Evolutionary conservation across 2,888 invertebrate species (phyloP).

Genomic region (Scrobipalpa costella): DNA sequence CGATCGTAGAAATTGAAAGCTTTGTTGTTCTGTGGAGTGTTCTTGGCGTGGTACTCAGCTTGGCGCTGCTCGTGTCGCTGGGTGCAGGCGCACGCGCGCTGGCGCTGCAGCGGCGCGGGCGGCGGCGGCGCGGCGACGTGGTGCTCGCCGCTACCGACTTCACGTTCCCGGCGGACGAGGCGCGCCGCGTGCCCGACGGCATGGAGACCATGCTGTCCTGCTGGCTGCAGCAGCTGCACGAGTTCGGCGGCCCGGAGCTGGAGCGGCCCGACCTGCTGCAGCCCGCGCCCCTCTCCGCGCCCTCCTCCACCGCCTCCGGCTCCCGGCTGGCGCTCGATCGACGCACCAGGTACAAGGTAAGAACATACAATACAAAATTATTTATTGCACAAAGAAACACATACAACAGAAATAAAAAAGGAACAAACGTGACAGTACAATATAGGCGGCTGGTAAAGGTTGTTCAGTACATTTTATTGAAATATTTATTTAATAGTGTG

Average conservation of each 20-base stretch:
- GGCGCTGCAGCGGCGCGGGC: slow-evolving; percentile 43
- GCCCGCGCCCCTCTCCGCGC: slow-evolving; percentile 59
- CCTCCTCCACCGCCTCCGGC: slow-evolving; percentile 78
- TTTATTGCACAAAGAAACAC: too few relatives aligned
- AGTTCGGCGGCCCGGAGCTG: slow-evolving; percentile 90
- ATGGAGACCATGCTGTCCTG: slow-evolving; percentile 93
- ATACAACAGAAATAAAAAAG: too few relatives aligned
- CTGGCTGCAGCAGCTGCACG: slow-evolving; percentile 91
- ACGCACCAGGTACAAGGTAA: slow-evolving; percentile 91
- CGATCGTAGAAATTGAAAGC: slow-evolving; percentile 1
- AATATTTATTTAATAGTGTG: too few relatives aligned
- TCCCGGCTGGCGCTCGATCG: slow-evolving; percentile 81
- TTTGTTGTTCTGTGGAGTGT: slow-evolving; percentile 34
- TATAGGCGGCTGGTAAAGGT: neutral
- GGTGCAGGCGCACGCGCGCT: slow-evolving; percentile 29
- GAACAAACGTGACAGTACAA: too few relatives aligned
- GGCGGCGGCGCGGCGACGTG: slow-evolving; percentile 45
- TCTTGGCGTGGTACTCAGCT: slow-evolving; percentile 27
- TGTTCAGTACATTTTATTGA: too few relatives aligned
- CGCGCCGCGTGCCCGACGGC: slow-evolving; percentile 81
- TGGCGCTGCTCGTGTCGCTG: slow-evolving; percentile 29
- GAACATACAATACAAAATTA: neutral
- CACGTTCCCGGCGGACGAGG: slow-evolving; percentile 55
- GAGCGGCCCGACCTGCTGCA: slow-evolving; percentile 91
- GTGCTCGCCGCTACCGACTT: slow-evolving; percentile 50